Conservation (phyloP, 2,113 vertebrate species). For the Daphoenositta chrysoptera region DNA sequence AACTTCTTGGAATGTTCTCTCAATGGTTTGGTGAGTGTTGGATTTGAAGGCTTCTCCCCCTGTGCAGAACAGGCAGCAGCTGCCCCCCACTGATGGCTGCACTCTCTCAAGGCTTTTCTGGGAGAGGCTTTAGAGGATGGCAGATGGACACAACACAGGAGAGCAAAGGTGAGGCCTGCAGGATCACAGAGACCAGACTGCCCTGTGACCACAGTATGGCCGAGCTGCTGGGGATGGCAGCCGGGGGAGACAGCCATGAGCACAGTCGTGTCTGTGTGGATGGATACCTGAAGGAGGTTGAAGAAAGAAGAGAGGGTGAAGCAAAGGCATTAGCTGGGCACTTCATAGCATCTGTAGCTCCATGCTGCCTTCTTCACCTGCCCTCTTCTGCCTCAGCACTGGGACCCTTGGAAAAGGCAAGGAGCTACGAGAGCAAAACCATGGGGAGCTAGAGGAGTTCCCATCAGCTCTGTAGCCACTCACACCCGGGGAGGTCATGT, state of each 20-base stretch:
- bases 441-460: not conserved
- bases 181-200: not conserved
- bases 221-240: not conserved
- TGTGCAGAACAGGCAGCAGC: rapidly evolving
- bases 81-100: not conserved
- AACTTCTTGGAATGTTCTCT: not conserved
- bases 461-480: not conserved
- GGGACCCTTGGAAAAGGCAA: not conserved
- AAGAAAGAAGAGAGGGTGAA: not conserved
- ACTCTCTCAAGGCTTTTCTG: not conserved
- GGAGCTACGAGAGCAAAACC: not conserved
- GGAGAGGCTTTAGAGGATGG: not conserved
- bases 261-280: rapidly evolving
- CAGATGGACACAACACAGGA: not conserved
- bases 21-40: not conserved
- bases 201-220: rapidly evolving
- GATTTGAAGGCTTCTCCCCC: not conserved
- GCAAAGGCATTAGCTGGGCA: not conserved
- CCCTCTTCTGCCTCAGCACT: not conserved
- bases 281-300: not conserved
- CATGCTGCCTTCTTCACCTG: not conserved
- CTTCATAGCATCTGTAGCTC: not conserved
- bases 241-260: rapidly evolving
- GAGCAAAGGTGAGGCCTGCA: not conserved
- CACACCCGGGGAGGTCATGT: not conserved